Conservation (phyloP, 2,888 invertebrate species). For the Sinelater perroti region DNA sequence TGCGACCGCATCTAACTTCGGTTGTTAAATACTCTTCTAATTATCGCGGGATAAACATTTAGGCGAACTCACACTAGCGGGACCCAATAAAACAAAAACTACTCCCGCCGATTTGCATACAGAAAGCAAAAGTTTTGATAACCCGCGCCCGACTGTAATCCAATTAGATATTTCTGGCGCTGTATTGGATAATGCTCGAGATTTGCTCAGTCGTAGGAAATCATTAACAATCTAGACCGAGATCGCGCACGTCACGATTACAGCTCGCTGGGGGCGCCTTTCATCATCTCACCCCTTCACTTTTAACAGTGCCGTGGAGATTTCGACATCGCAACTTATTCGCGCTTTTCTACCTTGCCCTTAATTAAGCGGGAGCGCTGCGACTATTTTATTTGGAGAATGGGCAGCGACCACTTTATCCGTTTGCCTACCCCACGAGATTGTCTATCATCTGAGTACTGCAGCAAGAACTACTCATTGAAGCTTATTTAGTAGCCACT, state of each 20-base stretch:
- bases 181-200: slow-evolving; percentile 42
- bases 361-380: neutral
- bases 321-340: slow-evolving; percentile 25
- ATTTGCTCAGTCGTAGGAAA: slow-evolving; percentile 39
- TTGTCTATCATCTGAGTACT: too few relatives aligned
- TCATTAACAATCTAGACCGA: slow-evolving; percentile 37
- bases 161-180: slow-evolving; percentile 38
- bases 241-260: slow-evolving; percentile 41
- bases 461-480: too few relatives aligned
- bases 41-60: too few relatives aligned
- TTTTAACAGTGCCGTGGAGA: slow-evolving; percentile 42
- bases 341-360: slow-evolving; percentile 12
- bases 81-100: slow-evolving; percentile 28
- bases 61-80: slow-evolving; percentile 12
- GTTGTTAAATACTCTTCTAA: too few relatives aligned
- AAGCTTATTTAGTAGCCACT: too few relatives aligned
- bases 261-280: slow-evolving; percentile 43
- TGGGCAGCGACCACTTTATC: too few relatives aligned
- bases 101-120: slow-evolving; percentile 29
- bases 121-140: slow-evolving; percentile 38
- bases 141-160: slow-evolving; percentile 28
- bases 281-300: slow-evolving; percentile 45
- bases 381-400: too few relatives aligned
- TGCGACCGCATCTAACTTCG: too few relatives aligned
- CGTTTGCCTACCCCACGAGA: too few relatives aligned